Conservation (phyloP, 2,888 invertebrate genomes). For the Leptogaster cylindrica region DNA sequence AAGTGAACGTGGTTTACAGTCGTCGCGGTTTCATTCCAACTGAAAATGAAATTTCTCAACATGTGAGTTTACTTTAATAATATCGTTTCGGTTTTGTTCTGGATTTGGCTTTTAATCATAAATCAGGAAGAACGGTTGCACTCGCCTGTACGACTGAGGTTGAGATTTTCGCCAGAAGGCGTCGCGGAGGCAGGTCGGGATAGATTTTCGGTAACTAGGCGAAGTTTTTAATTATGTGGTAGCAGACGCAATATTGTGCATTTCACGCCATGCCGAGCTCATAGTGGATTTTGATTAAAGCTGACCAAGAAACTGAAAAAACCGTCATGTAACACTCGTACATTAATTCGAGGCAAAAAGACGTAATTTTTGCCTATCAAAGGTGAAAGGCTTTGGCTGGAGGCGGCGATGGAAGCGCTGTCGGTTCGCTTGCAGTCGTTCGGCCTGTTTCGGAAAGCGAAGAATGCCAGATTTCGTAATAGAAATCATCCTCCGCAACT, state of each 20-base stretch:
- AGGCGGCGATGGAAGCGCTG: conserved; percentile 14
- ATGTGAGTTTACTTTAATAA: conserved; percentile 42
- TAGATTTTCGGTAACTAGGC: no score
- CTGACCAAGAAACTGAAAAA: no score
- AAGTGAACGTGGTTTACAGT: conserved; percentile 46
- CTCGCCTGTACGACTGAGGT: no score
- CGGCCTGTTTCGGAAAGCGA: conserved; percentile 25
- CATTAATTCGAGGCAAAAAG: no score
- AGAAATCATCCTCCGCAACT: conserved; percentile 23
- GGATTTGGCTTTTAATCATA: conserved; percentile 14
- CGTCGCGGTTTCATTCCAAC: conserved; percentile 38
- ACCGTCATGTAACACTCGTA: neutral
- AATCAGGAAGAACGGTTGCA: no score
- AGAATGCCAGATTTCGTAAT: conserved; percentile 17
- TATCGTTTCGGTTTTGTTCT: conserved; percentile 15
- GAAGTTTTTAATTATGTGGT: no score
- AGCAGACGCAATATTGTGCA: no score
- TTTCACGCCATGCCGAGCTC: no score
- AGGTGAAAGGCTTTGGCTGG: conserved; percentile 31
- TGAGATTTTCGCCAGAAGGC: no score
- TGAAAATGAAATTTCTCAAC: conserved; percentile 45
- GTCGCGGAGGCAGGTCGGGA: no score
- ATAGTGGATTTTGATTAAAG: conserved; percentile 28
- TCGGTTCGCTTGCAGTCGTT: neutral
- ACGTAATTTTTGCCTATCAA: conserved; percentile 14